These are phyloP conservation scores for Xestoiulus laeticollis DNA, from an alignment of 2,888 invertebrate species.

Conservation along the genomic window DNA sequence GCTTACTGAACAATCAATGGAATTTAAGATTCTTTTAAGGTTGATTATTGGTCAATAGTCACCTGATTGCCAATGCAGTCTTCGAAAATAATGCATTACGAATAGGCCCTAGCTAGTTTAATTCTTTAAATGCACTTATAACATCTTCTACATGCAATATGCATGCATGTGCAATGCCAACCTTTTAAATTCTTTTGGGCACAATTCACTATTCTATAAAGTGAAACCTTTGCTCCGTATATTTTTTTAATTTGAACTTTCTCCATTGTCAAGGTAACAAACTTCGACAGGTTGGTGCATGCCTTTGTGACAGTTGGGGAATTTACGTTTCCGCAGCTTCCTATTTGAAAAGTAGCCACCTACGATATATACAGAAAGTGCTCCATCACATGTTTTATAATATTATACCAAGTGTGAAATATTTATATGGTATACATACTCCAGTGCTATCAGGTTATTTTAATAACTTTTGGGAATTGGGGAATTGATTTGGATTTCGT, in stretches of 20 bases:
- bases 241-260: not conserved
- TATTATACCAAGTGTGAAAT: not conserved
- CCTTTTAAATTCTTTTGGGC: not conserved
- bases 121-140: too few relatives aligned
- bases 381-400: not conserved
- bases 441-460: conserved; percentile 15
- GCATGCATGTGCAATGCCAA: not conserved
- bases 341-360: not conserved
- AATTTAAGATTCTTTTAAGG: too few relatives aligned
- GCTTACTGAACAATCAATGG: too few relatives aligned
- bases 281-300: not conserved
- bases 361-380: not conserved
- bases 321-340: not conserved
- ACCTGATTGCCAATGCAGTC: too few relatives aligned
- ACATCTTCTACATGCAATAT: too few relatives aligned
- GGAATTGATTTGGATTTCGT: conserved; percentile 40
- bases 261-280: not conserved
- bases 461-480: conserved; percentile 31
- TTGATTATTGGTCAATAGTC: too few relatives aligned
- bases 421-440: conserved; percentile 9
- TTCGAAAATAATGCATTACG: too few relatives aligned
- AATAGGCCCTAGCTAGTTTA: too few relatives aligned
- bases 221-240: not conserved
- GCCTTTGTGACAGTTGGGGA: not conserved
- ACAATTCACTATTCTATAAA: not conserved